Evolutionary conservation across 2,888 invertebrate species (phyloP).

Genomic region (Barypeithes pellucidus): DNA sequence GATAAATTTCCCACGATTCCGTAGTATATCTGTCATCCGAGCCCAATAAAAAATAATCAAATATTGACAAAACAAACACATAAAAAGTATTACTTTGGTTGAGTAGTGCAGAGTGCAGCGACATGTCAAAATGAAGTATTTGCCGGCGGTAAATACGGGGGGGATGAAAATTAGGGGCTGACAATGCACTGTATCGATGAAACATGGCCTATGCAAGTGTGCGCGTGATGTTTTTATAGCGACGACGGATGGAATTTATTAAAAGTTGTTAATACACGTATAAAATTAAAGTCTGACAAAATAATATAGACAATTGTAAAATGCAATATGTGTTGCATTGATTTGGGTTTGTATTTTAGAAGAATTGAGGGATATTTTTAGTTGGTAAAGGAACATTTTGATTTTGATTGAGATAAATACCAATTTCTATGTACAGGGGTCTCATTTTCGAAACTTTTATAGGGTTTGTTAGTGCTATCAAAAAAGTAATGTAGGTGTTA

Average conservation of each 20-base stretch:
- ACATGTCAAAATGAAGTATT: conserved; percentile 50
- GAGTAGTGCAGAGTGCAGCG: conserved; percentile 41
- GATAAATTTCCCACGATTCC: conserved; percentile 43
- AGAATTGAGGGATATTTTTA: no score
- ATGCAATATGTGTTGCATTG: conserved; percentile 1
- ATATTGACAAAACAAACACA: conserved; percentile 53
- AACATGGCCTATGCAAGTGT: conserved; percentile 69
- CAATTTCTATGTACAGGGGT: no score
- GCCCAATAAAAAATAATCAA: conserved; percentile 44
- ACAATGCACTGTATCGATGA: conserved; percentile 65
- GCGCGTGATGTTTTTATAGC: conserved; percentile 70
- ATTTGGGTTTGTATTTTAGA: neutral
- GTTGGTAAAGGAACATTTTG: no score
- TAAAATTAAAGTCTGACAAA: conserved; percentile 7
- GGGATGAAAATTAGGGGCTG: conserved; percentile 60
- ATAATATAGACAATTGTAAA: conserved; percentile 6
- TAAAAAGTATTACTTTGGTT: conserved; percentile 47
- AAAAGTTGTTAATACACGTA: conserved; percentile 51
- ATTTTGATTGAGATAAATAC: no score
- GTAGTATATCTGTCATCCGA: conserved; percentile 30
- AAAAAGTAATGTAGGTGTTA: no score
- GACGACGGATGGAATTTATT: conserved; percentile 68
- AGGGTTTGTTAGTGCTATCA: no score
- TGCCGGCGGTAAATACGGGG: conserved; percentile 47
- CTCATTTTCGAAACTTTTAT: no score